Conservation (phyloP, 2,888 invertebrate species). For the Liposcelis brunnea region DNA sequence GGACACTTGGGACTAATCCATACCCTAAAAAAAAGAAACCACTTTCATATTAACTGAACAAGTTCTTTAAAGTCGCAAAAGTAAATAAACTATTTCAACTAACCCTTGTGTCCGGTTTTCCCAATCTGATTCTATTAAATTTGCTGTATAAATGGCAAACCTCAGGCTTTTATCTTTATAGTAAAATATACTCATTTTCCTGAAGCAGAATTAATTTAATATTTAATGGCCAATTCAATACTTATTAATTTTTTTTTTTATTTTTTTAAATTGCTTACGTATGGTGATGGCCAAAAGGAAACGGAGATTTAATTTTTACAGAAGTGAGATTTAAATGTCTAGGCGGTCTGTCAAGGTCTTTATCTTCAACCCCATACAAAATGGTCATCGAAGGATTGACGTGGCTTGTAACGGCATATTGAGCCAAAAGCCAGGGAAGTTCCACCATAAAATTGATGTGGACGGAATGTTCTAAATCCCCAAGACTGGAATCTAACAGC, state of each 20-base stretch:
- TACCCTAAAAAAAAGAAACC: slow-evolving; percentile 34
- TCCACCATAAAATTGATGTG: slow-evolving; percentile 92
- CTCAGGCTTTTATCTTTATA: slow-evolving; percentile 68
- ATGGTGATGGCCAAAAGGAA: slow-evolving; percentile 73
- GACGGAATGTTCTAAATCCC: slow-evolving; percentile 52
- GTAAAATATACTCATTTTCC: slow-evolving; percentile 73
- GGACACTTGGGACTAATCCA: slow-evolving; percentile 80
- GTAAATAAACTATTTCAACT: too few species aligned
- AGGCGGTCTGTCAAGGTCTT: slow-evolving; percentile 37
- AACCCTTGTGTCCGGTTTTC: slow-evolving; percentile 86
- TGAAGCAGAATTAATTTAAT: slow-evolving; percentile 23
- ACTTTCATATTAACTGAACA: slow-evolving; percentile 13
- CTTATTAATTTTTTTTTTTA: neutral
- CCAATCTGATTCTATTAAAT: slow-evolving; percentile 85
- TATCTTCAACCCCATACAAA: slow-evolving; percentile 57
- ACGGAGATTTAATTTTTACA: slow-evolving; percentile 50
- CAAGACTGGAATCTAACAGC: slow-evolving; percentile 59
- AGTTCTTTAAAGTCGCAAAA: too few species aligned
- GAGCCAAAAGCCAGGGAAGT: slow-evolving; percentile 70
- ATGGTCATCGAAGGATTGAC: slow-evolving; percentile 38
- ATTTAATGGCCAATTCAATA: too few species aligned
- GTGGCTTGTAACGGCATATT: slow-evolving; percentile 62
- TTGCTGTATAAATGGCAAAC: slow-evolving; percentile 80
- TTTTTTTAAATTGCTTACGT: slow-evolving; percentile 37
- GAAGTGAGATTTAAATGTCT: slow-evolving; percentile 36